Base-by-base conservation (phyloP, 2,888 invertebrate species). In the Agriopis aurantiaria region DNA sequence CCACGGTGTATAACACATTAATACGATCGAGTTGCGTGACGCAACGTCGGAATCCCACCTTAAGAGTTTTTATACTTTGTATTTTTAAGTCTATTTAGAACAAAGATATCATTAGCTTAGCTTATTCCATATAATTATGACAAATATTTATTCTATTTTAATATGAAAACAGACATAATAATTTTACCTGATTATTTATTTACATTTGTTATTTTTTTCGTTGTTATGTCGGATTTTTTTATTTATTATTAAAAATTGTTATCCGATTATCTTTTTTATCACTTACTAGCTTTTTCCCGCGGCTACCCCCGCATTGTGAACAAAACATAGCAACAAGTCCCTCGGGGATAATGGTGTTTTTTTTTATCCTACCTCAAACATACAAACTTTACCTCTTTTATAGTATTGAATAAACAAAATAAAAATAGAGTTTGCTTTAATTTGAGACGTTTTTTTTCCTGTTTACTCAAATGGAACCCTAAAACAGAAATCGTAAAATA, bases 71-170 rank as follows among this genome's bases (percentile, higher is more conserved):
- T 45, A 33, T 33, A 33, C 7, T 41, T 17, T 41, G 12, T 48
- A 48, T 56, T 65, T 65, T 57, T 51, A 65, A 65, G 65, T 49
- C 41, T n/a, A 56, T 51, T 51, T 65, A 23, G 23, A 65, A 58
- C 51, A 65, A 65, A 48, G 48, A 56, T 48, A 40, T 46, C 8
- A 10, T 48, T 63, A 63, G 45, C 45, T 17, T 17, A 14, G 7
- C 11, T 53, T 5, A 23, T 52, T 52, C 51, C 41, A n/a, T 56
- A 8, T 64, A 56, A 46, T 56, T 56, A 56, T 41, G 49, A 48
- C n/a, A 7, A 48, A 48, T 48, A 55, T 55, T 55, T 55, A 55
- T 55, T 55, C 14, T 6, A 41, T 41, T 55, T 11, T 55, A 55
- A n/a, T 55, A 55, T n/a, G n/a, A 48, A n/a, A 11, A 10, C 43